Evolutionary conservation across 2,888 invertebrate species (phyloP), one percentile per base, ranked within the genome.

Genomic region (Drosophila monieri): DNA sequence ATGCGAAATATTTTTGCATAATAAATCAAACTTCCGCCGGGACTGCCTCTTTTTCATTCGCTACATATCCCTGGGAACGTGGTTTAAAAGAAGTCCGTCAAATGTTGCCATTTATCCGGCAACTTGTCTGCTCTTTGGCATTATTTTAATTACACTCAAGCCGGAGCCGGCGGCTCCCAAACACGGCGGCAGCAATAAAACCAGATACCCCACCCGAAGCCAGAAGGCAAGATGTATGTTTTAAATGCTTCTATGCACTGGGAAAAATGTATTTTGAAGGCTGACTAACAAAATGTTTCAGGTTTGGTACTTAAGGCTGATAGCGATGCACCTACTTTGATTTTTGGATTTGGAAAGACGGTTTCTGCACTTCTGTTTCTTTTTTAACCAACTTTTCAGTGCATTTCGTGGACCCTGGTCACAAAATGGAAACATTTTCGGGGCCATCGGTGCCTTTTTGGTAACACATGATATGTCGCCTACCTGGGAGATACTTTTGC

Each of bases 381-480:
- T 0, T 30, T n/a, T 23, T 1, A 12, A 21, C 12, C 0, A 9
- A 18, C 6, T 30, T 1, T 21, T 21, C 65, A 61, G 60, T 68
- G 62, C 30, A 37, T n/a, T 9, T 4, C 25, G 14, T 54, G 68
- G 69, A 64, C 55, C 37, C 43, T 44, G 67, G 67, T 21, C 54
- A 54, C 68, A 64, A 67, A 35, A 64, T 44, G 43, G 64, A 68
- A 68, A 64, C 64, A 64, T 46, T 64, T 64, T 68, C 18, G 69
- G 64, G 69, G 35, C 54, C 53, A 67, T 80, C 80, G 80, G 64
- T 79, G 74, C 80, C 87, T 76, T 78, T 84, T 68, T 68, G 80
- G 87, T 77, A 85, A 85, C 80, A 80, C 88, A 88, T 88, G 88
- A 80, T 88, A 80, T 80, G 80, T 88, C 88, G 88, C 88, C 86